Percentiles rank a stretch among this genome's conserved stretches.
phyloP scores from a whole-genome alignment of 2,797 vertebrate species.

The Onychomys leucogaster region DNA sequence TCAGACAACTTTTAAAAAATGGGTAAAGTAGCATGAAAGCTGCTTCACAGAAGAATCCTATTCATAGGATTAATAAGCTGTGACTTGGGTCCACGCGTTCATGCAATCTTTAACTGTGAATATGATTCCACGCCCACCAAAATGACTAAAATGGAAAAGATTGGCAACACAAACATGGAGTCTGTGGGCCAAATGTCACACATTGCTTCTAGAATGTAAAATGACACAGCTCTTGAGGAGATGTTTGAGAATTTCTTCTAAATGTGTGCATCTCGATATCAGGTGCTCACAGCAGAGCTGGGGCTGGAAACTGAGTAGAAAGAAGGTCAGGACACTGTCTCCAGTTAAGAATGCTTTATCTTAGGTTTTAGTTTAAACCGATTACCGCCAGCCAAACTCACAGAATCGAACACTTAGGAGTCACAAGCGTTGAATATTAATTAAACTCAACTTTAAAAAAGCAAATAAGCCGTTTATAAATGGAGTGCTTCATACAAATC shows the following conservation, averaged over 20 bases:
- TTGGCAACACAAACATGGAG: neutral
- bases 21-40: neutral
- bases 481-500: neutral
- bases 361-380: neutral
- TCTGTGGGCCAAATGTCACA: neutral
- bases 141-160: neutral
- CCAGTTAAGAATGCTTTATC: neutral
- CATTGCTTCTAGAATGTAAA: neutral
- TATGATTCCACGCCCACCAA: neutral
- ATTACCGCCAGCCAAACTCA: neutral
- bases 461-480: neutral
- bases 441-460: slow-evolving; percentile 5
- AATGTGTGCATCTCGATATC: neutral
- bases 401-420: neutral
- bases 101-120: neutral
- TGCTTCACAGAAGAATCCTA: neutral
- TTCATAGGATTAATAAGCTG: neutral
- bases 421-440: neutral
- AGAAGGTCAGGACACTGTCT: neutral
- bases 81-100: neutral
- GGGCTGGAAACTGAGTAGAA: neutral
- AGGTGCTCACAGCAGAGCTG: neutral
- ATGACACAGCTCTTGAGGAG: neutral
- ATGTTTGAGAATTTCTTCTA: neutral
- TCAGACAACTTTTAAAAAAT: neutral